Conservation (phyloP, 1,140 invertebrate species). For the Carposina sasakii region DNA sequence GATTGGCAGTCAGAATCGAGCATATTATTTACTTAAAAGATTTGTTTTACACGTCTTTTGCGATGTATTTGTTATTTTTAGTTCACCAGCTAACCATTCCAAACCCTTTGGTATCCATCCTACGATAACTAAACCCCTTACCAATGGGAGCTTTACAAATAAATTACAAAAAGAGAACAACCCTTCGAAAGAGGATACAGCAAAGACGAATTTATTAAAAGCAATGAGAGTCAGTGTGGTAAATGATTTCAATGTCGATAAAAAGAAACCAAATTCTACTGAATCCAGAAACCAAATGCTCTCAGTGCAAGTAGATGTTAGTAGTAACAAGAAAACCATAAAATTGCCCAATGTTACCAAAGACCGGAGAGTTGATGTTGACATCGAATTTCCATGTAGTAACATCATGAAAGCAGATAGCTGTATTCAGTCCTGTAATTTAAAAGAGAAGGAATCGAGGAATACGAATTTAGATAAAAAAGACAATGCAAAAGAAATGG, state of each 20-base stretch:
- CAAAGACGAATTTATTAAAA: slow-evolving; percentile 22
- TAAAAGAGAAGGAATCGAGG: slow-evolving; percentile 1
- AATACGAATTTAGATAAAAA: slow-evolving; percentile 15
- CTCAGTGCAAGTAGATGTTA: slow-evolving; percentile 46
- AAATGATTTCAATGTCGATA: slow-evolving; percentile 34
- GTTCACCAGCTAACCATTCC: slow-evolving; percentile 46
- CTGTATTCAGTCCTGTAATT: not conserved
- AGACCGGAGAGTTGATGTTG: slow-evolving; percentile 24
- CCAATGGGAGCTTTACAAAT: slow-evolving; percentile 15
- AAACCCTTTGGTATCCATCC: slow-evolving; percentile 27
- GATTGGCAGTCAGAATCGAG: no score
- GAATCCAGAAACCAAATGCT: no score
- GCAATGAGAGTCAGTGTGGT: slow-evolving; percentile 38
- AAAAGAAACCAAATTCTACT: no score
- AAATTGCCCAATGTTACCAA: slow-evolving; percentile 34
- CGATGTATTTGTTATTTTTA: slow-evolving; percentile 25
- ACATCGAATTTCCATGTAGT: no score
- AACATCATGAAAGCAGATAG: no score
- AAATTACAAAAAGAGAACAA: slow-evolving; percentile 58
- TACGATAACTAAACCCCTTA: slow-evolving; percentile 12
- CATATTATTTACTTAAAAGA: slow-evolving; percentile 14
- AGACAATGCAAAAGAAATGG: no score
- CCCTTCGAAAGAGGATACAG: slow-evolving; percentile 35
- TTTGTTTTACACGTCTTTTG: slow-evolving; percentile 15
- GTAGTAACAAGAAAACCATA: slow-evolving; percentile 48